phyloP scores from a whole-genome alignment of 1,140 invertebrate genomes.

The Daktulosphaira vitifoliae region DNA sequence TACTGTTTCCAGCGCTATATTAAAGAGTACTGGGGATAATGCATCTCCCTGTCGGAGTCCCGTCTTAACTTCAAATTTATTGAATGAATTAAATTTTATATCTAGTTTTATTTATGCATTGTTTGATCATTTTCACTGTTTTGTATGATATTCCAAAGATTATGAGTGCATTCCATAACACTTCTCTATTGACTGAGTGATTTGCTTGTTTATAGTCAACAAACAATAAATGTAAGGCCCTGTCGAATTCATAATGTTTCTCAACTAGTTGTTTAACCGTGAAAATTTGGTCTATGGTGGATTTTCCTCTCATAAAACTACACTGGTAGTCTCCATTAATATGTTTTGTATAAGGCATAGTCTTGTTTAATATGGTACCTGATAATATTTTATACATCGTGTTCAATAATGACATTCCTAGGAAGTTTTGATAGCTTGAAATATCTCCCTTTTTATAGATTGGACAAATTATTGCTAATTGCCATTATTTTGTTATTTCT shows the following conservation, averaged over 20 bases:
- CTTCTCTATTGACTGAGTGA: not conserved
- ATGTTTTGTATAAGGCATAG: not conserved
- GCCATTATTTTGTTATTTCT: conserved; percentile 36
- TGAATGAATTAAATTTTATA: not conserved
- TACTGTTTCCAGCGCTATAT: not conserved
- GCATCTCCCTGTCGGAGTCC: no score
- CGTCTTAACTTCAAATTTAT: no score
- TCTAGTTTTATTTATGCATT: not conserved
- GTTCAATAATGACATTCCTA: conserved; percentile 36
- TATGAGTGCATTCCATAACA: no score
- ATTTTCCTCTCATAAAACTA: not conserved
- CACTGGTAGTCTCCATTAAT: not conserved
- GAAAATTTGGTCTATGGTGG: not conserved
- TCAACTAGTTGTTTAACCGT: not conserved
- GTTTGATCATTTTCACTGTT: not conserved
- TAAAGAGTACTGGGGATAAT: no score
- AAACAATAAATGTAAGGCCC: not conserved
- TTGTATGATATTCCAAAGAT: no score
- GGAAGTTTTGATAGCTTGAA: conserved; percentile 37
- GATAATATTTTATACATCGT: conserved; percentile 30
- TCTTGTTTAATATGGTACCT: not conserved
- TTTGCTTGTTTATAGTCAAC: not conserved
- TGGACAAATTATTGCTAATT: conserved; percentile 35
- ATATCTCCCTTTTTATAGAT: conserved; percentile 40
- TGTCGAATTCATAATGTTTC: not conserved